A percentile compares a stretch with the other conserved stretches of the same genome.
Conservation (phyloP, 2,888 invertebrate species). For the Cephus runcator region DNA sequence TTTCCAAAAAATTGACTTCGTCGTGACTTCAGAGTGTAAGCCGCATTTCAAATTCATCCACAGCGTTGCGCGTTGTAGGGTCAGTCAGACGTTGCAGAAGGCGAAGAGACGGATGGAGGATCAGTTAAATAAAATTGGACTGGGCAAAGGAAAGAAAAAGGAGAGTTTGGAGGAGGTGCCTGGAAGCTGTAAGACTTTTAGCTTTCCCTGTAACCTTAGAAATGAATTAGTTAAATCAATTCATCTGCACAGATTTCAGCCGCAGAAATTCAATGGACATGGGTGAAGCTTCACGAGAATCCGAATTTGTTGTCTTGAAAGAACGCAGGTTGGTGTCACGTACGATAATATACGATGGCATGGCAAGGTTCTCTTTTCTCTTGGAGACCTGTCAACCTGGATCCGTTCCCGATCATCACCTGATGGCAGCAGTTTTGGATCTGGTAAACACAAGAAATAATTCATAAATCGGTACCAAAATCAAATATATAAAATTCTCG, state of each 20-base stretch:
- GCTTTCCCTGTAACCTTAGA: neutral
- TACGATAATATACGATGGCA: slow-evolving; percentile 84
- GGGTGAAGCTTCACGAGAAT: slow-evolving; percentile 82
- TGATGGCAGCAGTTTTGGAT: slow-evolving; percentile 93
- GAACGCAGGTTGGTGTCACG: slow-evolving; percentile 87
- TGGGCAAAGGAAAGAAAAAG: slow-evolving; percentile 86
- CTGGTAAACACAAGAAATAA: slow-evolving; percentile 73
- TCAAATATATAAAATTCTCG: slow-evolving; percentile 34
- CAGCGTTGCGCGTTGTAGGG: slow-evolving; percentile 57
- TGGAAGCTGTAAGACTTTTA: slow-evolving; percentile 72
- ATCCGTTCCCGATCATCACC: slow-evolving; percentile 93
- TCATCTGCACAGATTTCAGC: slow-evolving; percentile 71
- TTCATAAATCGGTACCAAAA: neutral
- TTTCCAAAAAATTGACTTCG: neutral
- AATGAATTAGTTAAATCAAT: slow-evolving; percentile 3
- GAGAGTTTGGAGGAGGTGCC: slow-evolving; percentile 89
- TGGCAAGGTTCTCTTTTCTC: slow-evolving; percentile 89
- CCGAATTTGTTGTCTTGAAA: slow-evolving; percentile 88
- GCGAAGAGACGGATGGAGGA: slow-evolving; percentile 91
- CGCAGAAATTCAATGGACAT: slow-evolving; percentile 86
- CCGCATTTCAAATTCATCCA: neutral
- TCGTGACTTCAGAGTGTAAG: neutral
- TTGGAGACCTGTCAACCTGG: slow-evolving; percentile 97
- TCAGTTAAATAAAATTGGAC: slow-evolving; percentile 84
- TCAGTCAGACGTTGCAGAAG: slow-evolving; percentile 78